phyloP scores from a whole-genome alignment of 2,797 vertebrate species.

The Ambastaia sidthimunki region DNA sequence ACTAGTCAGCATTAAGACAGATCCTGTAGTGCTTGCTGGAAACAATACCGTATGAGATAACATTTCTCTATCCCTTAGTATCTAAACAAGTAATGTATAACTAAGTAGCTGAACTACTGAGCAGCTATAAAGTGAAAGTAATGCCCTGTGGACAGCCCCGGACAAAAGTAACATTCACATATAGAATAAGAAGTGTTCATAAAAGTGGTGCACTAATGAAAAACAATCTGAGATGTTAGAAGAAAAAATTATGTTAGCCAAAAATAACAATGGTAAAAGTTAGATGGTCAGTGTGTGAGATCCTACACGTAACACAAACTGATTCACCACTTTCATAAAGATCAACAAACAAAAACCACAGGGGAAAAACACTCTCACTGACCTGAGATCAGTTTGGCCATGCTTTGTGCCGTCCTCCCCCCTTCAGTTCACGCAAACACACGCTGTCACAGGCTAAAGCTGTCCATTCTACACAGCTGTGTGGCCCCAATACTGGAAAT shows the following conservation, averaged over 20 bases:
- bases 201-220: not conserved
- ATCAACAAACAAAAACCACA: too few relatives aligned
- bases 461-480: constrained; percentile 71
- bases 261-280: too few relatives aligned
- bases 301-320: not conserved
- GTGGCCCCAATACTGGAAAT: constrained; percentile 78
- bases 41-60: constrained; percentile 23
- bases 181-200: not conserved
- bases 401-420: constrained; percentile 67
- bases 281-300: not conserved
- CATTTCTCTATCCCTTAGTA: not conserved
- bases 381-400: constrained; percentile 28
- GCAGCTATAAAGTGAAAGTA: constrained; percentile 6
- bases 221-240: not conserved
- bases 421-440: constrained; percentile 60
- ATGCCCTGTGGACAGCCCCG: not conserved
- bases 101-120: not conserved
- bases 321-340: constrained; percentile 44
- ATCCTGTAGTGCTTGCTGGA: constrained; percentile 1
- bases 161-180: not conserved
- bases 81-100: constrained; percentile 28
- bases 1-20: constrained; percentile 47
- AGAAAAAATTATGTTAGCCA: constrained; percentile 6
- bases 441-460: constrained; percentile 51
- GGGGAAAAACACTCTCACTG: constrained; percentile 11